Conservation (phyloP, 2,888 invertebrate genomes). For the Trimorus sp. region DNA sequence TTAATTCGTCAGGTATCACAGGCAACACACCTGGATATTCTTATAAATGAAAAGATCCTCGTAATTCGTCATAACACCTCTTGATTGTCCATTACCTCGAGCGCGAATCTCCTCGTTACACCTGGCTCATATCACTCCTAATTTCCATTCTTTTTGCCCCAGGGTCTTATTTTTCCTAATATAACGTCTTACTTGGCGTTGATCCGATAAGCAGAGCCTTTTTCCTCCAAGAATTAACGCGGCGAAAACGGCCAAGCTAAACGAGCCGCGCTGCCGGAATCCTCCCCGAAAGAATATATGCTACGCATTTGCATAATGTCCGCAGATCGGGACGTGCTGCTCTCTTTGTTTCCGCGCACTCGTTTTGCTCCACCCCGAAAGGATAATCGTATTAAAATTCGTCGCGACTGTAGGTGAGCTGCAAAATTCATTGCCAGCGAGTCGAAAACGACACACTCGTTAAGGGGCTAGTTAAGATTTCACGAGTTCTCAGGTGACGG, state of each 20-base stretch:
- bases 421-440: conserved; percentile 43
- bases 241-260: conserved; percentile 53
- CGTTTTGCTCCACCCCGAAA: conserved; percentile 39
- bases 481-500: conserved; percentile 53
- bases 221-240: conserved; percentile 63
- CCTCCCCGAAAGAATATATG: conserved; percentile 64
- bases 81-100: conserved; percentile 37
- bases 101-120: conserved; percentile 26
- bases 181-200: conserved; percentile 55
- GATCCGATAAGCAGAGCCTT: conserved; percentile 63
- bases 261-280: conserved; percentile 60
- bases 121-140: conserved; percentile 27
- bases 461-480: conserved; percentile 62
- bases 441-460: conserved; percentile 62
- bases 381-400: conserved; percentile 62
- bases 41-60: no score
- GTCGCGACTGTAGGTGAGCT: conserved; percentile 27
- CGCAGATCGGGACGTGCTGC: conserved; percentile 49
- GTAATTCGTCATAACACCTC: neutral
- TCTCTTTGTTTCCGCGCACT: conserved; percentile 58
- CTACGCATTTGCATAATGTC: conserved; percentile 66
- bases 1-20: no score
- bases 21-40: no score
- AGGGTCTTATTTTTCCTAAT: conserved; percentile 54
- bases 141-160: conserved; percentile 32